Evolutionary conservation across 2,797 vertebrate genomes (phyloP), one percentile per base, ranked within the genome.

Genomic region (Gambusia yucatana): DNA sequence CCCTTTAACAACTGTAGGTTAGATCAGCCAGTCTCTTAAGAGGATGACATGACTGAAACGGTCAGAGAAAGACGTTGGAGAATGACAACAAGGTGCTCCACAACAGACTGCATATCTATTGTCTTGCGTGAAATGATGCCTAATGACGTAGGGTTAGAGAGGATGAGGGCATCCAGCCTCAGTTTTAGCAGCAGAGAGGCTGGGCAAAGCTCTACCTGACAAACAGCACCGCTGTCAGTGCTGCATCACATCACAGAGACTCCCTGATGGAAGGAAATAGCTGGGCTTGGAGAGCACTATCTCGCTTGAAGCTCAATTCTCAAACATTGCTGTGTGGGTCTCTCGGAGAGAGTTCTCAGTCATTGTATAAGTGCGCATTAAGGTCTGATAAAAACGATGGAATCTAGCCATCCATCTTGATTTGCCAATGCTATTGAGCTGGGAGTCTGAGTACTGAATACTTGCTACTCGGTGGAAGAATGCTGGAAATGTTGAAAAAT

Each of bases 381-480:
- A 84, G 88, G 84, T 17, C 84, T 93, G 89, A 91, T 94, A 91
- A 91, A 89, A 92, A 89, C 82, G 59, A 90, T 70, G 77, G 84
- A 91, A 88, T 91, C 85, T 81, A 81, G 79, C 82, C 83, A 94
- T 95, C 91, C 71, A 78, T 94, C 93, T 94, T 93, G 87, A 93
- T 94, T 93, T 93, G 76, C 75, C 36, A 3, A 77, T 17, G 83
- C 91, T 82, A 83, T 81, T 79, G 83, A 81, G 82, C 3, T 25
- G 80, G 22, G 82, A 85, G 86, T 79, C 77, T 70, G 82, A 83
- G 77, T 79, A 75, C 87, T 79, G 91, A 91, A 89, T 88, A 94
- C 86, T 90, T 92, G 92, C 93, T 94, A 89, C 92, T 92, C 92
- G 87, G 92, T 93, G 93, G 91, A 93, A 79, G 88, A 87, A 92